Base-by-base conservation (phyloP, 2,113 vertebrate species). In the Siphamia tubifer region DNA sequence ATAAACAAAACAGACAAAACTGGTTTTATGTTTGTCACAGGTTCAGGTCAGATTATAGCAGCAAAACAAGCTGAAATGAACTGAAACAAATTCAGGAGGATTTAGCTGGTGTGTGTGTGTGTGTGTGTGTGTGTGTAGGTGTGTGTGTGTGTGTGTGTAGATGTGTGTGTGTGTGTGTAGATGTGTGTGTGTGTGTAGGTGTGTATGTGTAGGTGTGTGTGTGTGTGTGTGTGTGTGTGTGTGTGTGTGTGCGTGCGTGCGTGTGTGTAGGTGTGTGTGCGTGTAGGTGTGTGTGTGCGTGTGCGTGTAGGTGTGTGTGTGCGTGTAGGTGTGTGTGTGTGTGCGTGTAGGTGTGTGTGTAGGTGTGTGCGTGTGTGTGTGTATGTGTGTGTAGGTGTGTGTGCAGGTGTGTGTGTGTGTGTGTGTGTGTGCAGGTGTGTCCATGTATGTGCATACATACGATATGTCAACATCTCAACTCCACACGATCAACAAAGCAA, bases 1-100 rank as follows among this genome's bases (percentile, higher is more conserved):
- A 60, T 69, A 84, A 72, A 86, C 53, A 65, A 77, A 69, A 23
- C 61, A 57, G 72, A 44, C 51, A 69, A 69, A 55, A 54, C 21
- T 56, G 71, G 25, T 43, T 30, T 34, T 31, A 13, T 21, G 45
- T 75, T 70, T 62, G 51, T 40, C 38, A 70, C 68, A 69, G 40
- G 57, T 53, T 63, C 39, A 34, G 35, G 48, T 61, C 34, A 34
- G 28, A 74, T 48, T 43, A 36, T 38, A 65, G 32, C n/a, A 8
- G 23, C 48, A 44, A 61, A 54, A 66, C 17, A 36, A 34, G 42
- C 31, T 36, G 13, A 36, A 53, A 36, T 42, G 11, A 52, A 36
- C 8, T 25, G 17, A 30, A 30, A 38, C 25, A 11, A 53, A 47
- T 28, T 42, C 13, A 28, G 16, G 21, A n/a, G 4, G 56, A 68